Percentiles rank a stretch among this genome's conserved stretches.
These are phyloP conservation scores for Axis porcinus DNA, from an alignment of 2,113 vertebrate genomes.

Conservation along the genomic window DNA sequence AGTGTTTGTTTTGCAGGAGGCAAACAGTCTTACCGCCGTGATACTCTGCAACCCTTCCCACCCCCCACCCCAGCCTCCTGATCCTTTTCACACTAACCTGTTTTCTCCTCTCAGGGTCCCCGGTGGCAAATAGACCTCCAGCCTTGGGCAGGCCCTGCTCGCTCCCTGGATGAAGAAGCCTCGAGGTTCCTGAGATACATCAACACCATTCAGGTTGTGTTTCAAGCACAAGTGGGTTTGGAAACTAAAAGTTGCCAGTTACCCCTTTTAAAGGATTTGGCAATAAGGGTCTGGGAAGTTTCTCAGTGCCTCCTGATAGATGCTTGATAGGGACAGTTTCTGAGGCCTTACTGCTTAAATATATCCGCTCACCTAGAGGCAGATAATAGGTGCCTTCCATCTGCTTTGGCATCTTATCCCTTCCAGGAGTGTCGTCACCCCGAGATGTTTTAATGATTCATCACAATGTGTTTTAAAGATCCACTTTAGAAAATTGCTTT, in stretches of 20 bases:
- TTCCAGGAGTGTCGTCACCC: background rate
- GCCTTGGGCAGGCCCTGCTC: slow-evolving; percentile 88
- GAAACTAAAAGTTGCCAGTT: background rate
- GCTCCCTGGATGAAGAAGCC: slow-evolving; percentile 89
- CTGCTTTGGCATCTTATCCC: background rate
- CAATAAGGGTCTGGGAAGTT: background rate
- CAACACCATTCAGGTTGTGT: slow-evolving; percentile 88
- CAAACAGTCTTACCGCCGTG: background rate
- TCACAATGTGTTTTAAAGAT: slow-evolving; percentile 19
- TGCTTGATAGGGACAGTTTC: background rate
- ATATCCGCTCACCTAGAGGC: background rate
- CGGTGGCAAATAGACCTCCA: slow-evolving; percentile 92
- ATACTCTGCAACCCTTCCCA: background rate
- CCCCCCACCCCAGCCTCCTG: background rate
- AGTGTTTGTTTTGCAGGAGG: fast-evolving
- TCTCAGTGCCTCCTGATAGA: background rate
- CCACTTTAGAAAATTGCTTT: slow-evolving; percentile 55
- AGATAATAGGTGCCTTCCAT: background rate
- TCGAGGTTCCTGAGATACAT: slow-evolving; percentile 92
- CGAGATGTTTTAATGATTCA: slow-evolving; percentile 48
- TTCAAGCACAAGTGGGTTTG: background rate
- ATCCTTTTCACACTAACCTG: background rate
- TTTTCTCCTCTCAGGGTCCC: slow-evolving; percentile 78
- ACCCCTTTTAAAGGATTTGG: background rate
- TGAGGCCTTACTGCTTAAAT: background rate